Evolutionary conservation across 2,113 vertebrate genomes (phyloP), one percentile per base, ranked within the genome.

Genomic region (Casuarius casuarius): DNA sequence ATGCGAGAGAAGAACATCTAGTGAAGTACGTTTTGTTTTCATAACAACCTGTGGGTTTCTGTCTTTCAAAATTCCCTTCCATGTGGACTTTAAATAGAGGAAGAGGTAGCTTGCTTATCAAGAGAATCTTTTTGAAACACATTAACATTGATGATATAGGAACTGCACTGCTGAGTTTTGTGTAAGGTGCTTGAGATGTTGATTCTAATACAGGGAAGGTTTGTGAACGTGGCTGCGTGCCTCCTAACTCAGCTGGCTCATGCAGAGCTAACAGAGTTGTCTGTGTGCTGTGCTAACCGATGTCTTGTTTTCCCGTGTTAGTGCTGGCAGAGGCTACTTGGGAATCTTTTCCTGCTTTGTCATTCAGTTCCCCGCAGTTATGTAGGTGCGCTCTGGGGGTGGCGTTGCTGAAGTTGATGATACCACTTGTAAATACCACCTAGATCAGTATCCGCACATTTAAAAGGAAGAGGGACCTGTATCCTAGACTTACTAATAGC

Each of bases 301-400:
- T 16, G 63, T n/a, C 28, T 40, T 20, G 1, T 31, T 26, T 26
- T 11, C 9, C 35, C 28, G 2, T 25, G 29, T 9, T 13, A 3
- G 1, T 9, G 44, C 16, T 65, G 42, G 35, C 49, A 26, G 33
- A 51, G 35, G 28, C 26, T 6, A 0, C 22, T 1, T 8, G 51
- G 63, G 58, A 49, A 4, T 51, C 1, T 5, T 33, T 67, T 5
- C 85, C 12, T 29, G 62, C 20, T 66, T 44, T 1, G 1, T 38
- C 25, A 28, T 23, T 48, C 2, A 0, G 8, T 51, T n/a, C 15
- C 3, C 0, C 33, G 1, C 12, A 6, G 5, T 5, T 10, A 5
- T 1, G 11, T 8, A 9, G 19, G 10, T 13, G 1, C 33, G 26
- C 18, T n/a, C 1, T 6, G 29, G 12, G 52, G 5, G 48, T 19